Evolutionary conservation across 1,140 invertebrate genomes (phyloP).

Genomic region (Habropoda laboriosa): DNA sequence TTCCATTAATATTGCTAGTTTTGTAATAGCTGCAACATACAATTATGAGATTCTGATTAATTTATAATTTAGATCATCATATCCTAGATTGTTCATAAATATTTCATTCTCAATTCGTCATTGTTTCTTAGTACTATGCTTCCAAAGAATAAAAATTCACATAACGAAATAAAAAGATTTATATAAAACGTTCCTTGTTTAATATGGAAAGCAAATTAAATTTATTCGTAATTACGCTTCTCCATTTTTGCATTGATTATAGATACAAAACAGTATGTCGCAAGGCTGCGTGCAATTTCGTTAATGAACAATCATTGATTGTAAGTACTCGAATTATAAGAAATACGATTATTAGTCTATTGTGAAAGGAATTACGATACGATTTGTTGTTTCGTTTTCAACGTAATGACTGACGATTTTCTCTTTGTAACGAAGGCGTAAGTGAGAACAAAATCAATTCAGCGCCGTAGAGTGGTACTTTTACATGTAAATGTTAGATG

Average conservation of each 20-base stretch:
- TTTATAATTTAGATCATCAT: too few relatives aligned
- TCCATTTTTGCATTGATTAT: neutral
- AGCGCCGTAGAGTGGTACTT: neutral
- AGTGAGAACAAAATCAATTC: slow-evolving; percentile 14
- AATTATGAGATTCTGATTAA: too few relatives aligned
- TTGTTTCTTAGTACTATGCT: too few relatives aligned
- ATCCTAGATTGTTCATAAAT: neutral
- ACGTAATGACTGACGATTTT: neutral
- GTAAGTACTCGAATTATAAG: neutral
- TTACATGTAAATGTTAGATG: slow-evolving; percentile 26
- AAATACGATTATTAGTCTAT: neutral
- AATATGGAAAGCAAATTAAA: too few relatives aligned
- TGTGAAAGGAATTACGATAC: neutral
- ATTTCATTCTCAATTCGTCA: neutral
- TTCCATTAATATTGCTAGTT: too few relatives aligned
- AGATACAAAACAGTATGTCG: neutral
- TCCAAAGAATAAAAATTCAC: too few relatives aligned
- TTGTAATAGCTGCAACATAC: too few relatives aligned
- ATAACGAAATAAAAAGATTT: too few relatives aligned
- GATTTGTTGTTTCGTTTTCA: neutral
- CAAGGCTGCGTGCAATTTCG: neutral
- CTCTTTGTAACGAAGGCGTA: neutral
- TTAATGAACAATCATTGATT: slow-evolving; percentile 6
- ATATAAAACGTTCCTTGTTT: too few relatives aligned
- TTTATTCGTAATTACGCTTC: too few relatives aligned